phyloP scores from a whole-genome alignment of 2,888 invertebrate species.

The Monopis laevigella region DNA sequence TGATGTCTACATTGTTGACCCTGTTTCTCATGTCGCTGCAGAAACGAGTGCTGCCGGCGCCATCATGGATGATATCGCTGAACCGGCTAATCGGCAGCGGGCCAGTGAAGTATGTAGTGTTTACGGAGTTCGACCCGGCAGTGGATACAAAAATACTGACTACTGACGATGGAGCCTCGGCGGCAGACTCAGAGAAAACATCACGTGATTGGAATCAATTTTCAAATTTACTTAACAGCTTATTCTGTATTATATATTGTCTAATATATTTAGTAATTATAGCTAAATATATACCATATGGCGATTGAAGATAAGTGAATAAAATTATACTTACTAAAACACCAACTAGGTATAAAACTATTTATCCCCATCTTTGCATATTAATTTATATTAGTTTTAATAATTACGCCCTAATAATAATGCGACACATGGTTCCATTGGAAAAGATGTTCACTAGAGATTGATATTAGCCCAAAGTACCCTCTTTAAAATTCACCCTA shows the following conservation, averaged over 20 bases:
- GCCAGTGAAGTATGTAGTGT: constrained; percentile 48
- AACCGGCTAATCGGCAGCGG: constrained; percentile 38
- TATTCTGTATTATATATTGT: constrained; percentile 34
- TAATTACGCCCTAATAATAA: no score
- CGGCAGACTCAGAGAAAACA: constrained; percentile 22
- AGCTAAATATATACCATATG: constrained; percentile 41
- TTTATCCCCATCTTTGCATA: no score
- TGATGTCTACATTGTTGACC: constrained; percentile 41
- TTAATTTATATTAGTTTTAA: no score
- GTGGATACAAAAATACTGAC: constrained; percentile 28
- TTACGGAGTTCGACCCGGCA: constrained; percentile 51
- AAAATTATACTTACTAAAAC: no score
- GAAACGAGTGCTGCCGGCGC: constrained; percentile 33
- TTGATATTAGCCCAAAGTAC: no score
- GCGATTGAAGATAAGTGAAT: no score
- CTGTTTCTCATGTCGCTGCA: constrained; percentile 39
- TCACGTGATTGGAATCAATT: constrained; percentile 47
- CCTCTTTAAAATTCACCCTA: no score
- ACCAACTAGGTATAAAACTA: no score
- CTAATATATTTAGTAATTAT: constrained; percentile 45
- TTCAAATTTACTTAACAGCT: constrained; percentile 44
- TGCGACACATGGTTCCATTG: no score
- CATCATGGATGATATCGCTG: constrained; percentile 37
- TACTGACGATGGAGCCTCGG: constrained; percentile 26
- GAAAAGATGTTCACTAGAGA: no score